These are phyloP conservation scores for Oenanthe oenanthe DNA, from an alignment of 2,113 vertebrate genomes.

Conservation along the genomic window DNA sequence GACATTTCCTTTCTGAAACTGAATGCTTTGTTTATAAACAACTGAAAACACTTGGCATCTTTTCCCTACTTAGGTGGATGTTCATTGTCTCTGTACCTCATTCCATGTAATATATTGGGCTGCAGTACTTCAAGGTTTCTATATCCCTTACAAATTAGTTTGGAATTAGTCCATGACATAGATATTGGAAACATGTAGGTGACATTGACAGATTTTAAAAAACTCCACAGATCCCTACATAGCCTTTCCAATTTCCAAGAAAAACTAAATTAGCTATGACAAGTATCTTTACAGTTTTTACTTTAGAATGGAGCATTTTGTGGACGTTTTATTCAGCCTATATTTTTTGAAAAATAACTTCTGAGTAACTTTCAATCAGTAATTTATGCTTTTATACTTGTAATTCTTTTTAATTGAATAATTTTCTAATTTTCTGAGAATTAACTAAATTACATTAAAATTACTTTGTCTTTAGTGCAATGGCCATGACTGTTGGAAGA, in stretches of 20 bases:
- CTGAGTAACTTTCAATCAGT: neutral
- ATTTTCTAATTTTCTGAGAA: neutral
- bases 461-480: neutral
- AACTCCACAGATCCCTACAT: neutral
- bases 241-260: neutral
- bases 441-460: neutral
- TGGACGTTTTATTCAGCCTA: neutral
- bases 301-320: neutral
- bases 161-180: neutral
- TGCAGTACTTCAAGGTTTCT: neutral
- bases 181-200: neutral
- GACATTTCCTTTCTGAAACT: neutral
- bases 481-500: neutral
- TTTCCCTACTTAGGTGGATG: neutral
- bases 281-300: neutral
- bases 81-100: neutral
- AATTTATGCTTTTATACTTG: neutral
- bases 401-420: neutral
- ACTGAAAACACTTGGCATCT: neutral
- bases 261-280: neutral
- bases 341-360: neutral
- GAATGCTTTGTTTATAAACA: neutral
- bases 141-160: neutral
- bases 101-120: rapidly evolving
- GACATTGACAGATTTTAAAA: neutral